Evolutionary conservation across 2,888 invertebrate genomes (phyloP), one percentile per base, ranked within the genome.

Genomic region (Anarsia innoxiella): DNA sequence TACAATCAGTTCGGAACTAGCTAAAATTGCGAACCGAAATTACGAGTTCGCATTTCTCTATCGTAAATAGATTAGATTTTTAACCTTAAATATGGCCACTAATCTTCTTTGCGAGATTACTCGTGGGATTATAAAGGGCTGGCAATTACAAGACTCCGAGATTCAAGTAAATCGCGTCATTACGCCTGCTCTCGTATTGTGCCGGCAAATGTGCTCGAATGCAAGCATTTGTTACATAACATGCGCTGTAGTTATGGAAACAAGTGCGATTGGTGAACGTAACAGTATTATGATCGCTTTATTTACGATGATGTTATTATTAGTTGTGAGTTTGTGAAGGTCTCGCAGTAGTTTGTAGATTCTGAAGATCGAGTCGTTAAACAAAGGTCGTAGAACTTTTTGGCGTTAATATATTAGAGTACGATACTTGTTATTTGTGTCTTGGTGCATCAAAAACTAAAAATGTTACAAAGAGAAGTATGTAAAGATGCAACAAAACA

Each of bases 181-280:
- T 66, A 68, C 31, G 16, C 27, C 26, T 25, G 25, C 25, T n/a
- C n/a, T n/a, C 8, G 25, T n/a, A 25, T n/a, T 28, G 12, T 11
- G 12, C 8, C 39, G 31, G 32, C 35, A 53, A 57, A 56, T 56
- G 48, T 54, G 51, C 56, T 51, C 48, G 35, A 56, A 55, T 49
- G 52, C 56, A 55, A 57, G 57, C 53, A 63, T 58, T 61, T 55
- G 65, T 68, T 67, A 64, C 62, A 53, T 60, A 66, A 69, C 56
- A 49, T 56, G 40, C 41, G 54, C 54, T 53, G 57, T 58, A 59
- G 66, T 70, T 72, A 72, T 74, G 71, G 70, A 60, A 75, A 74
- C 75, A 75, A 66, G 65, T 51, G 19, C 46, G 45, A 56, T 51
- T 53, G 51, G 53, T 45, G 52, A 66, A 68, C 56, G n/a, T n/a